Evolutionary conservation across 1,140 invertebrate genomes (phyloP), one percentile per base, ranked within the genome.

Genomic region (Cotesia typhae): DNA sequence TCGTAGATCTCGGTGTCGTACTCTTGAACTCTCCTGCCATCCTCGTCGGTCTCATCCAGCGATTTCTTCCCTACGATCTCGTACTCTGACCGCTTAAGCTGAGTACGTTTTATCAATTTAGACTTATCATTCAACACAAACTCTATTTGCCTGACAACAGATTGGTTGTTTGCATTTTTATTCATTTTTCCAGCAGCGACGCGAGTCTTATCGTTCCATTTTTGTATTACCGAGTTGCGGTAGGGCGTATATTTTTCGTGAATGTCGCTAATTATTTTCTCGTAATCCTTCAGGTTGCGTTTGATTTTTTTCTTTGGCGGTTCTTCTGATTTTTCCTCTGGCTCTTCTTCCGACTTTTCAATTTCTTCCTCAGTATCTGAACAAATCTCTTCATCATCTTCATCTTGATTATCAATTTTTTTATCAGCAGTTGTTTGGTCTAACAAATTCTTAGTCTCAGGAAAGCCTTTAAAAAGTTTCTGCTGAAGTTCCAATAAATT

Each of bases 171-270:
- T 78, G 92, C 91, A 14, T 89, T 89, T 75, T 92, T 90, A 63
- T 83, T 88, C 4, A 84, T 86, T 67, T 90, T 89, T 1, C 90
- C 89, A 59, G 89, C 89, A 2, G 91, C 88, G 14, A 95, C 80
- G 76, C 91, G 89, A 0, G 95, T 98, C 83, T 95, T 96, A 71
- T 97, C 94, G 86, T 96, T 94, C 96, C 96, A 99, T 83, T 96
- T 96, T 77, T 96, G 91, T 73, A 98, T 92, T 51, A 91, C 90
- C 38, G 89, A 81, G 83, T 95, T 92, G 86, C 95, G 90, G 76
- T 92, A 96, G n/a, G 89, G 79, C 73, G 83, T 87, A 74, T 94
- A 94, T 3, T 86, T 84, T 77, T 91, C 85, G 80, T 95, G 91
- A 68, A 88, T 86, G 70, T 89, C 87, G 14, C 87, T 79, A 14